These are phyloP conservation scores for Acipenser ruthenus DNA, from an alignment of 2,797 vertebrate genomes.

Conservation along the genomic window DNA sequence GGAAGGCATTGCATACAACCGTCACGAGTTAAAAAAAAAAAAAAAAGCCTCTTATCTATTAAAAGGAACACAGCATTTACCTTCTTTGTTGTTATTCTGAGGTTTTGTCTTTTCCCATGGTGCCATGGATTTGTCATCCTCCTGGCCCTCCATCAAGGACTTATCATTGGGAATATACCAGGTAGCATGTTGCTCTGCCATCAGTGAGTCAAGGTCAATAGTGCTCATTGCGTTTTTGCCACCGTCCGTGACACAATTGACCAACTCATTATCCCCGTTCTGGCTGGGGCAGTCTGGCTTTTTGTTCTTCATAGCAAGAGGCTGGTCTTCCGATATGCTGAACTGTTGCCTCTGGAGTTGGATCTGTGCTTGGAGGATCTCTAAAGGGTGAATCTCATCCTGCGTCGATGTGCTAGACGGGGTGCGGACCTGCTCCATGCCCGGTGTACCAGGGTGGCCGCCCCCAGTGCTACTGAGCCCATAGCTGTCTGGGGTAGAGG, in stretches of 20 bases:
- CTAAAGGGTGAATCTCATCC: conserved; percentile 93
- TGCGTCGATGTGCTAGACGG: conserved; percentile 81
- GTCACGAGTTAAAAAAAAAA: not conserved
- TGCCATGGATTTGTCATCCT: conserved; percentile 88
- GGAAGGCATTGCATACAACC: not conserved
- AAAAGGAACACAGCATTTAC: conserved; percentile 52
- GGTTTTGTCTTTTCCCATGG: conserved; percentile 94
- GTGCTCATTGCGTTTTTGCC: conserved; percentile 89
- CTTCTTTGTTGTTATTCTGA: conserved; percentile 91
- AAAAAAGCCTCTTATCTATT: conserved; percentile 8
- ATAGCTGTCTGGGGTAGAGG: conserved; percentile 84
- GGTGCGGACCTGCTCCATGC: conserved; percentile 92
- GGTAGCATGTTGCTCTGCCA: conserved; percentile 95
- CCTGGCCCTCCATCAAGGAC: conserved; percentile 84
- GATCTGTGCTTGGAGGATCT: conserved; percentile 98
- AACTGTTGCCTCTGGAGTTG: conserved; percentile 98
- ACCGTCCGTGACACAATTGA: conserved; percentile 82
- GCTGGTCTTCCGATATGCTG: conserved; percentile 98
- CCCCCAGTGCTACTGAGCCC: conserved; percentile 66
- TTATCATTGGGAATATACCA: conserved; percentile 96
- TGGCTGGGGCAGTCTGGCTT: conserved; percentile 66
- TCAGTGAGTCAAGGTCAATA: conserved; percentile 97
- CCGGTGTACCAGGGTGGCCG: conserved; percentile 75
- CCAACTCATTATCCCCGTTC: conserved; percentile 83
- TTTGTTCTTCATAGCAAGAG: conserved; percentile 84